Conservation (phyloP, 2,797 vertebrate species). For the Siniperca obscura region DNA sequence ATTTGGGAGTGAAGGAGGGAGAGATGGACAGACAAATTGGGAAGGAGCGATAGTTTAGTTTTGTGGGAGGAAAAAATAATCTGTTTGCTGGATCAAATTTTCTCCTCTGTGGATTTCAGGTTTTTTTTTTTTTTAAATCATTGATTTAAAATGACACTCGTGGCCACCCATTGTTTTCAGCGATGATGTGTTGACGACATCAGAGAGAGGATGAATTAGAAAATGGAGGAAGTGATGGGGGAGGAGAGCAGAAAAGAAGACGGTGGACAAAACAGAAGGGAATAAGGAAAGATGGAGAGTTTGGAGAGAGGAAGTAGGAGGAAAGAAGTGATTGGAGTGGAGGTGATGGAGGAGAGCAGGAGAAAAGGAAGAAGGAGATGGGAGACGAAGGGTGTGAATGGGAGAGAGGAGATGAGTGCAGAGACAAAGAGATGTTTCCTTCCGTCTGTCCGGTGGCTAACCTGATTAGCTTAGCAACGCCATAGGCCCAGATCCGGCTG, state of each 20-base stretch:
- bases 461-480: slow-evolving; percentile 77
- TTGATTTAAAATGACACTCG: background rate
- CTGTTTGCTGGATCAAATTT: background rate
- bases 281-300: background rate
- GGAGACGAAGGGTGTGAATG: slow-evolving; percentile 38
- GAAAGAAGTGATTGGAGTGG: background rate
- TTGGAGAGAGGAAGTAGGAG: background rate
- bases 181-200: background rate
- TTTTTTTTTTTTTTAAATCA: background rate
- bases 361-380: slow-evolving; percentile 13
- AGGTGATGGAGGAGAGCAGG: slow-evolving; percentile 8
- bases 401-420: slow-evolving; percentile 59
- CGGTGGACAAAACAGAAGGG: background rate
- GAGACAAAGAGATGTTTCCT: slow-evolving; percentile 58
- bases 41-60: background rate
- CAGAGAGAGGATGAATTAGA: background rate
- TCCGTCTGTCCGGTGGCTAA: slow-evolving; percentile 79
- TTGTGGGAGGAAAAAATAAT: background rate
- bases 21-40: too few relatives aligned
- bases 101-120: background rate
- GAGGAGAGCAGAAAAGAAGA: background rate
- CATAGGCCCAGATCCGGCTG: slow-evolving; percentile 71
- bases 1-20: background rate
- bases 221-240: background rate
- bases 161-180: background rate